Evolutionary conservation across 1,140 invertebrate species (phyloP).

Genomic region (Cydia splendana): DNA sequence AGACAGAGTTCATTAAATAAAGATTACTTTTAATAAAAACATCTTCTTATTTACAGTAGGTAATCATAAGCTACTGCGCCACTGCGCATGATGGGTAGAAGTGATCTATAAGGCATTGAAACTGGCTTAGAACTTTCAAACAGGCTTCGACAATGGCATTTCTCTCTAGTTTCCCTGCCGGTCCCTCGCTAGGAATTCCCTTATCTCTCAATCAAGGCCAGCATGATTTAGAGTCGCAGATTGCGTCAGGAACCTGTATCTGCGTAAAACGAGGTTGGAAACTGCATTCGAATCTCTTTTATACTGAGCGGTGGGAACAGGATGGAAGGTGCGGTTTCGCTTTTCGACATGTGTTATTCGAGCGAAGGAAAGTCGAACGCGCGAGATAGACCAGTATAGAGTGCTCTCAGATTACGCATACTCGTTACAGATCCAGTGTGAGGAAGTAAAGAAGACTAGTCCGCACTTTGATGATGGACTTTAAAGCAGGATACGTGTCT

Average conservation of each 20-base stretch:
- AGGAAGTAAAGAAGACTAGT: too few species aligned
- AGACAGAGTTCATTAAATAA: too few species aligned
- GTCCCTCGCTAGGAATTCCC: slow-evolving; percentile 16
- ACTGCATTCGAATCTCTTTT: neutral
- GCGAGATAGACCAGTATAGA: neutral
- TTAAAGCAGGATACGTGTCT: too few species aligned
- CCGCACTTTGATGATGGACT: too few species aligned
- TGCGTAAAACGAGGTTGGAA: slow-evolving; percentile 5
- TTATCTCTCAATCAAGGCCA: slow-evolving; percentile 25
- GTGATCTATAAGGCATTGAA: slow-evolving; percentile 22
- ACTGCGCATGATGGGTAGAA: neutral
- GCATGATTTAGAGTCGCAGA: slow-evolving; percentile 8
- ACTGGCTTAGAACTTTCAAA: slow-evolving; percentile 25
- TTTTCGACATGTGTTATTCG: neutral
- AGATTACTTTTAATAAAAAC: too few species aligned
- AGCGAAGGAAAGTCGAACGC: neutral
- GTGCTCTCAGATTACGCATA: too few species aligned
- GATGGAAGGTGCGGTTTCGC: slow-evolving; percentile 9
- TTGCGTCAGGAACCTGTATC: slow-evolving; percentile 27
- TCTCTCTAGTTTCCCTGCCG: slow-evolving; percentile 23
- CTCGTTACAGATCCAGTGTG: too few species aligned
- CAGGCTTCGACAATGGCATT: slow-evolving; percentile 18
- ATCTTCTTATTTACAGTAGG: too few species aligned
- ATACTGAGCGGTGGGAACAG: slow-evolving; percentile 15
- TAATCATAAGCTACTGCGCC: too few species aligned